Conservation (phyloP, 2,113 vertebrate genomes). For the Paracanthobrama guichenoti region DNA sequence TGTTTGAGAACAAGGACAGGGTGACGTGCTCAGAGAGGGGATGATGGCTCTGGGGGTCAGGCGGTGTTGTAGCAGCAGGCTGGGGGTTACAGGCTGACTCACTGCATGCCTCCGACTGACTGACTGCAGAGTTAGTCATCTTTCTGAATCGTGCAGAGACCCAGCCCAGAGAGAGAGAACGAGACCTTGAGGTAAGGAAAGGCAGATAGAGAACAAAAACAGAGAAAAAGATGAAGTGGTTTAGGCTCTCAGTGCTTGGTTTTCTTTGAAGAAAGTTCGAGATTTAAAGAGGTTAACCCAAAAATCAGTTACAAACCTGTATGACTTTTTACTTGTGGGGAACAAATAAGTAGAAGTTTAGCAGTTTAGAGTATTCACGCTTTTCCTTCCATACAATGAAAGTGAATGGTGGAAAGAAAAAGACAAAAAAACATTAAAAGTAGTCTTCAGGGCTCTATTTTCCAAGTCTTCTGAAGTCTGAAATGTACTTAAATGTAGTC, state of each 20-base stretch:
- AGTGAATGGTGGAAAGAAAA: neutral
- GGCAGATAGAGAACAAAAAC: constrained; percentile 11
- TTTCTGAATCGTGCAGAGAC: constrained; percentile 22
- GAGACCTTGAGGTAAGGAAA: constrained; percentile 6
- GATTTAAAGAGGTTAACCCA: neutral
- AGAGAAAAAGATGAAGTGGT: constrained; percentile 1
- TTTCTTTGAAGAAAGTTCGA: neutral
- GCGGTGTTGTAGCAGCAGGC: constrained; percentile 25
- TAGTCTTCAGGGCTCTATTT: too few species aligned
- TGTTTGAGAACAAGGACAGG: constrained; percentile 14
- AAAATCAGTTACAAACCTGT: neutral
- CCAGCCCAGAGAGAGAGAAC: constrained; percentile 33
- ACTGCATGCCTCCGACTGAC: constrained; percentile 31
- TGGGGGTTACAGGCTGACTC: constrained; percentile 46
- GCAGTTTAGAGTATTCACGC: neutral
- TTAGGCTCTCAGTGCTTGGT: neutral
- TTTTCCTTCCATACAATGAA: neutral
- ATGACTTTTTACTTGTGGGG: neutral
- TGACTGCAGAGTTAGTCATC: constrained; percentile 49
- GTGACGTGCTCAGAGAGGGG: constrained; percentile 23
- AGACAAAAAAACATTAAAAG: too few species aligned
- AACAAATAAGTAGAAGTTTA: neutral
- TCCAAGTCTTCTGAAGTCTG: neutral
- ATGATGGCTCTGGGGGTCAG: constrained; percentile 45
- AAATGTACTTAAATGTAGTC: too few species aligned